Percentiles rank a stretch among this genome's conserved stretches.
phyloP scores from a whole-genome alignment of 92 coral and sea anemone species.

The Palythoa heliodiscus region DNA sequence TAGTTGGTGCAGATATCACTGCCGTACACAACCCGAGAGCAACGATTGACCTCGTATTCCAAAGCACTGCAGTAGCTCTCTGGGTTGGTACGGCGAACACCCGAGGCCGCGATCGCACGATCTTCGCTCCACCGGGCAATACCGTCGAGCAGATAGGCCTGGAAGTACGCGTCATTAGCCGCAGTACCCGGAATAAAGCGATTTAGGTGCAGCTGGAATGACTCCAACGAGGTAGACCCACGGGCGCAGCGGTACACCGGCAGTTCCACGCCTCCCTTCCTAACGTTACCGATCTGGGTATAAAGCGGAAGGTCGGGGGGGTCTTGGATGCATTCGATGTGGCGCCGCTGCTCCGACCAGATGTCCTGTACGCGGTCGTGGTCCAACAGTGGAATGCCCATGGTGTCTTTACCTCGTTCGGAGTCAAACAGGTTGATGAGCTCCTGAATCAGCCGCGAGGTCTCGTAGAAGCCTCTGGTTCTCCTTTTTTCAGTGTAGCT shows the following conservation, averaged over 20 bases:
- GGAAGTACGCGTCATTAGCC: conserved; percentile 57
- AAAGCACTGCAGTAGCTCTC: conserved; percentile 32
- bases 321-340: conserved; percentile 53
- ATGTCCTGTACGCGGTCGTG: conserved; percentile 20
- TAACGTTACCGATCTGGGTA: neutral
- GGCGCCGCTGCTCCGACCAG: conserved; percentile 33
- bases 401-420: conserved; percentile 40
- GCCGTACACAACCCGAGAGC: conserved; percentile 24
- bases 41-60: conserved; percentile 19
- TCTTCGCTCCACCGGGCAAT: neutral
- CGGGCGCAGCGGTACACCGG: conserved; percentile 60
- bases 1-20: neutral
- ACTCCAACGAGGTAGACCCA: conserved; percentile 69
- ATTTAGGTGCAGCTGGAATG: conserved; percentile 63
- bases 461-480: conserved; percentile 32
- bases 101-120: too few species aligned
- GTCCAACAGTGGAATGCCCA: conserved; percentile 48
- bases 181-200: conserved; percentile 64
- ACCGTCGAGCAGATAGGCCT: conserved; percentile 64
- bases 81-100: neutral
- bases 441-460: neutral
- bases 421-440: conserved; percentile 29
- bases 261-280: conserved; percentile 41
- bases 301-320: conserved; percentile 35
- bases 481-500: conserved; percentile 26